Evolutionary conservation across 2,888 invertebrate species (phyloP).

Genomic region (Sialis fuliginosa): DNA sequence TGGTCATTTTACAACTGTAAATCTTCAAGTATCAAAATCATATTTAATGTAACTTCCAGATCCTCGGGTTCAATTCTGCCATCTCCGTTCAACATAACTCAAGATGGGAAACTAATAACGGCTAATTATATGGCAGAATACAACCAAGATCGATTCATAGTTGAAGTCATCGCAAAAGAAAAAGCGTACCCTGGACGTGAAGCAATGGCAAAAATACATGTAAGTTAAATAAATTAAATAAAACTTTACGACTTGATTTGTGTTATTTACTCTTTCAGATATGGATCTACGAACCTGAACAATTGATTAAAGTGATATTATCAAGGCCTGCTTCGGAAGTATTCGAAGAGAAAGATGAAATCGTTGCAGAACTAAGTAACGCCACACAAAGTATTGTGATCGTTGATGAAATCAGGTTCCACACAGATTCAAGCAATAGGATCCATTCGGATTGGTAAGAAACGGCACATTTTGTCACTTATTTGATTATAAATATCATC

Average conservation of each 20-base stretch:
- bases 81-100: constrained; percentile 67
- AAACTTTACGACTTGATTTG: background rate
- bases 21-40: background rate
- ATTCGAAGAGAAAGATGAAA: constrained; percentile 47
- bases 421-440: constrained; percentile 42
- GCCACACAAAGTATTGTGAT: constrained; percentile 65
- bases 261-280: constrained; percentile 33
- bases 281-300: constrained; percentile 77
- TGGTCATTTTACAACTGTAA: background rate
- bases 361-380: constrained; percentile 51
- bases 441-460: constrained; percentile 52
- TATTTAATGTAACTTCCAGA: background rate
- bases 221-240: constrained; percentile 26
- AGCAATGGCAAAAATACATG: constrained; percentile 59
- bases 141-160: constrained; percentile 70
- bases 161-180: constrained; percentile 72
- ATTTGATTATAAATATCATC: background rate
- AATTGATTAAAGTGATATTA: constrained; percentile 68
- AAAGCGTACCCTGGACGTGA: constrained; percentile 59
- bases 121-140: constrained; percentile 76
- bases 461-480: background rate
- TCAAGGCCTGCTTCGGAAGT: constrained; percentile 67
- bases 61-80: constrained; percentile 76
- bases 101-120: constrained; percentile 52
- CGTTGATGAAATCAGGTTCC: constrained; percentile 58